Evolutionary conservation across 2,888 invertebrate genomes (phyloP), one percentile per base, ranked within the genome.

Genomic region (Xanthostigma xanthostigma): DNA sequence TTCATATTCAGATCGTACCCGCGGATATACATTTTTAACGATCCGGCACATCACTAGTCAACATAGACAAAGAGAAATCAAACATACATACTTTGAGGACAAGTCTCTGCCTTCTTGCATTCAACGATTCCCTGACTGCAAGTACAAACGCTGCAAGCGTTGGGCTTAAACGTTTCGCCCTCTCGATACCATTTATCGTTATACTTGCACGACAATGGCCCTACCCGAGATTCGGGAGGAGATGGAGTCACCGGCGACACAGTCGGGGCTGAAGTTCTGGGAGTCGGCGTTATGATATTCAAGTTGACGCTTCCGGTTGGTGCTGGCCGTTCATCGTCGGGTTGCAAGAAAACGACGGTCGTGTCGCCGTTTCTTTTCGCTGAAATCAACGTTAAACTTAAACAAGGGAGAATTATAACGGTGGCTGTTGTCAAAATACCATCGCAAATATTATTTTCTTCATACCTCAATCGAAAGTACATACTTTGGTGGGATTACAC

Each of bases 61-160:
- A 27, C 27, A 27, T 27, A 27, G 6, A 27, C 27, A 27, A 27
- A 27, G 6, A 27, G 3, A 27, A 27, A 27, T 27, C 27, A 27
- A 27, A 27, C 27, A 27, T 27, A 27, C 52, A 2, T 59, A 39
- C 59, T 51, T 61, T 60, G 49, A 13, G 60, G 64, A 60, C 83
- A 82, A 55, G 70, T 73, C 2, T 61, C 63, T 50, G 64, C 62
- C 8, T 65, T 64, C 50, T 56, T 65, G 58, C 80, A 80, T 44
- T 72, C 67, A 41, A 84, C 74, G 40, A 74, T 69, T 0, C 84
- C 84, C 17, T 70, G 65, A 45, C 68, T 66, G 61, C 91, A 91
- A 41, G 74, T 72, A 60, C 91, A 91, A 27, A 76, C 69, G 0
- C 82, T 84, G 59, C 87, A 85, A 54, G 76, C 74, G 60, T 79